phyloP scores from a whole-genome alignment of 1,140 invertebrate genomes.

The Paracyclopina nana region DNA sequence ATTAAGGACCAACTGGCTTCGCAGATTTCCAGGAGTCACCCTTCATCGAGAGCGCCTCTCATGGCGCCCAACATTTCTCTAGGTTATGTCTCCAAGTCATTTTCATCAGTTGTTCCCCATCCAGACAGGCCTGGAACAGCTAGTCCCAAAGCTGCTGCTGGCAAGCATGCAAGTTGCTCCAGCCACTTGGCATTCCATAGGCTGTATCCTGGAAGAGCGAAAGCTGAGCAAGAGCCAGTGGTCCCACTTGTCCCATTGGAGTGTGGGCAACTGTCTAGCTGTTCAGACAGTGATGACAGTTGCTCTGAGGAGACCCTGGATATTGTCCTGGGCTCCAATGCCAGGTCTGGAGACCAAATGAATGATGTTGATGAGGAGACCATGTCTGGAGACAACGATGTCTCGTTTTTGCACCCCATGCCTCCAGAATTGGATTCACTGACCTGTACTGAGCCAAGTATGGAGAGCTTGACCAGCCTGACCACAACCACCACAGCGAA shows the following conservation, averaged over 20 bases:
- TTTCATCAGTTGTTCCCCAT: too few species aligned
- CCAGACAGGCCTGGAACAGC: background rate
- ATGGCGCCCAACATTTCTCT: background rate
- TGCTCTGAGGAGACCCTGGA: conserved; percentile 21
- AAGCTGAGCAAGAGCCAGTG: background rate
- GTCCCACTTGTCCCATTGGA: conserved; percentile 37
- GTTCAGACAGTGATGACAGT: conserved; percentile 21
- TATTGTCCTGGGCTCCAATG: conserved; percentile 28
- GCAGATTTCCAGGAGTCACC: background rate
- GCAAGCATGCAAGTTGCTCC: background rate
- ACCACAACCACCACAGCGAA: background rate
- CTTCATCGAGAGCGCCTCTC: background rate
- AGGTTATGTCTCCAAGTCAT: background rate
- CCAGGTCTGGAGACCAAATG: conserved; percentile 39
- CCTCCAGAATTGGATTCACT: conserved; percentile 1
- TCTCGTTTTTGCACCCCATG: background rate
- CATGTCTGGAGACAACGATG: conserved; percentile 42
- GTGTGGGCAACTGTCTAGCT: conserved; percentile 35
- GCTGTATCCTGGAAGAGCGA: background rate
- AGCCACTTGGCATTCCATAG: background rate
- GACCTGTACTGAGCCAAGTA: conserved; percentile 2
- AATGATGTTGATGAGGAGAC: conserved; percentile 64
- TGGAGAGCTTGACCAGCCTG: background rate
- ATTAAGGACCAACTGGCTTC: background rate
- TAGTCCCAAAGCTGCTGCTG: background rate